Percentiles rank a stretch among this genome's conserved stretches.
Conservation (phyloP, 2,888 invertebrate species). For the Osmoderma eremita region DNA sequence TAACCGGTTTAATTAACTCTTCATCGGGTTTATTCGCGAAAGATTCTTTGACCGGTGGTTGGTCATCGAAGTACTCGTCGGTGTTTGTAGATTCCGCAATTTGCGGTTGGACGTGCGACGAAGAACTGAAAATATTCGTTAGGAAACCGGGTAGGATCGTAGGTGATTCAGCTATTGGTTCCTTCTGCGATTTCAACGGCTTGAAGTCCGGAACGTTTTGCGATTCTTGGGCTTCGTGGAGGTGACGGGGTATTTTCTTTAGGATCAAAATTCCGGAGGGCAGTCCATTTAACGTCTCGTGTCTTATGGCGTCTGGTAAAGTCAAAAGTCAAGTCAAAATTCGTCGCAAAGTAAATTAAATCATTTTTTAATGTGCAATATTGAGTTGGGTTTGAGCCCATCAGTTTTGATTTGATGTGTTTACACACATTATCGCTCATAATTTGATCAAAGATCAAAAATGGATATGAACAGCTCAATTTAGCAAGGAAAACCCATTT, state of each 20-base stretch:
- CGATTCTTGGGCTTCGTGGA: constrained; percentile 43
- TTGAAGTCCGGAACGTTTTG: constrained; percentile 52
- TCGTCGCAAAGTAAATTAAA: not conserved
- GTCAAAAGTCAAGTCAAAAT: constrained; percentile 49
- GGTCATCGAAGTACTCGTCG: not conserved
- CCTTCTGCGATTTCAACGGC: constrained; percentile 46
- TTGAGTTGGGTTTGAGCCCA: no score
- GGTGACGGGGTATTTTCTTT: constrained; percentile 57
- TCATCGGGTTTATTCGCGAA: not conserved
- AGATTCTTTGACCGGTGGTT: constrained; percentile 6
- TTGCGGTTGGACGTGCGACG: constrained; percentile 39
- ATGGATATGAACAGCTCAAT: no score
- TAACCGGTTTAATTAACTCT: constrained; percentile 4
- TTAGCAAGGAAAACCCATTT: no score
- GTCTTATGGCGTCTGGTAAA: constrained; percentile 51
- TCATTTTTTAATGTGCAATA: no score
- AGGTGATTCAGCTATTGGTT: not conserved
- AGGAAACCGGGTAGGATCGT: constrained; percentile 22
- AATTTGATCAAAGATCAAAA: no score
- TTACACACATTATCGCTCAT: no score
- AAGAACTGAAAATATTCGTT: constrained; percentile 29
- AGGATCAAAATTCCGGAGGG: constrained; percentile 60
- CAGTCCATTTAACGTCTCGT: constrained; percentile 50
- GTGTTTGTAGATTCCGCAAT: constrained; percentile 1
- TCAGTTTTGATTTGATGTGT: no score